Evolutionary conservation across 2,888 invertebrate species (phyloP), one percentile per base, ranked within the genome.

Genomic region (Entomobrya proxima): DNA sequence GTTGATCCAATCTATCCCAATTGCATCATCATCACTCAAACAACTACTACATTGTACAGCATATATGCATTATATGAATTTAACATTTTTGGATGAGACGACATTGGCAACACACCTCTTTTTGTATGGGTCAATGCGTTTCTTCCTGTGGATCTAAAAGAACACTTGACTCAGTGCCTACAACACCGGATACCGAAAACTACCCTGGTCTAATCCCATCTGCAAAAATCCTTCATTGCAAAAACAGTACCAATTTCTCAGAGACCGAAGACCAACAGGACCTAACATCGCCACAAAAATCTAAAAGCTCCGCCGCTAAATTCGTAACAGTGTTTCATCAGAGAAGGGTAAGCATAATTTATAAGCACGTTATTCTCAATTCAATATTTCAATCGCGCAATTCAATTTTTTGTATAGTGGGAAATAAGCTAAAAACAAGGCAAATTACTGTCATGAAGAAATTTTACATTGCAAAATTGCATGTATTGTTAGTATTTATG

Each of bases 121-220:
- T 81, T 86, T 89, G 82, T 86, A 89, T 89, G 89, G 89, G 89
- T 88, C 89, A 89, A 88, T 89, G 89, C 85, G 84, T 87, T 82
- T 85, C 88, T 61, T 86, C 86, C 55, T 86, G 88, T 69, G 86
- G 88, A 87, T 83, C 88, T 85, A 79, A 86, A 81, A 76, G 87
- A 88, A 85, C 85, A 84, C 75, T 85, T 83, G 83, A 88, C 86
- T 88, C 88, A 75, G 80, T 82, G 85, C 86, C 86, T 81, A 79
- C 81, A 77, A 83, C 88, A 75, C 86, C 88, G 52, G 85, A 85
- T 61, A 78, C 84, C 21, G 85, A 87, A 67, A 82, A 81, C 74
- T 82, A 84, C 79, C 87, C 85, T 58, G 78, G 85, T 76, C 76
- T 87, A 52, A 69, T 85, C 35, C 80, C 85, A 15, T 37, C 55